Percentiles rank a stretch among this genome's conserved stretches.
Conservation (phyloP, 2,797 vertebrate species). For the Kryptopterus vitreolus region DNA sequence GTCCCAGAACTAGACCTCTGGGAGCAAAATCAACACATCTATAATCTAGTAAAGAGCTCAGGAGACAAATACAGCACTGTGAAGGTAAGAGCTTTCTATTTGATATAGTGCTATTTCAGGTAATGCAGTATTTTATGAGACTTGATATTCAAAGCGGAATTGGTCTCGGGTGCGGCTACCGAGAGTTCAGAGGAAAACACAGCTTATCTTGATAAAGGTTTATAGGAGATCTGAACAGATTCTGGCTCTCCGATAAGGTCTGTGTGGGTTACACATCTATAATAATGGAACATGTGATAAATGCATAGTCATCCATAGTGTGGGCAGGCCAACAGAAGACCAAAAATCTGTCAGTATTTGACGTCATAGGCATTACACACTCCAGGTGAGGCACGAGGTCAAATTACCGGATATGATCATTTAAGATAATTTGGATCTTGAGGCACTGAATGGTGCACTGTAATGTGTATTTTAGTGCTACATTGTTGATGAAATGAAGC, state of each 20-base stretch:
- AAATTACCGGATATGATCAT: conserved; percentile 11
- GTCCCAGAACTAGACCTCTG: conserved; percentile 31
- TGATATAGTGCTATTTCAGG: conserved; percentile 16
- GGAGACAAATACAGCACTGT: conserved; percentile 41
- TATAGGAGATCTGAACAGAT: conserved; percentile 29
- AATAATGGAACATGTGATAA: conserved; percentile 28
- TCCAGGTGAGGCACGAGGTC: neutral
- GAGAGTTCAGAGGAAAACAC: conserved; percentile 57
- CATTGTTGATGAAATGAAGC: neutral
- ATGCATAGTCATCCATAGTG: conserved; percentile 55
- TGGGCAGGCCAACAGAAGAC: conserved; percentile 18
- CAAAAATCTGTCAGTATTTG: conserved; percentile 24
- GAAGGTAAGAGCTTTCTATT: conserved; percentile 62
- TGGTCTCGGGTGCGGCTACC: conserved; percentile 71
- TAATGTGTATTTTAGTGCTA: neutral
- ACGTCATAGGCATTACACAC: conserved; percentile 33
- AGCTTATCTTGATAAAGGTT: conserved; percentile 26
- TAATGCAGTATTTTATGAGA: conserved; percentile 59
- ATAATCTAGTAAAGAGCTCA: conserved; percentile 49
- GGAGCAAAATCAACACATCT: conserved; percentile 30
- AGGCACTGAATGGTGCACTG: neutral
- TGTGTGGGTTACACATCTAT: conserved; percentile 28
- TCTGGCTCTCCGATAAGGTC: neutral
- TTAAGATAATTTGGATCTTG: neutral
- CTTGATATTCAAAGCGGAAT: conserved; percentile 63